Evolutionary conservation across 1,140 invertebrate species (phyloP).

Genomic region (Bombus pascuorum): DNA sequence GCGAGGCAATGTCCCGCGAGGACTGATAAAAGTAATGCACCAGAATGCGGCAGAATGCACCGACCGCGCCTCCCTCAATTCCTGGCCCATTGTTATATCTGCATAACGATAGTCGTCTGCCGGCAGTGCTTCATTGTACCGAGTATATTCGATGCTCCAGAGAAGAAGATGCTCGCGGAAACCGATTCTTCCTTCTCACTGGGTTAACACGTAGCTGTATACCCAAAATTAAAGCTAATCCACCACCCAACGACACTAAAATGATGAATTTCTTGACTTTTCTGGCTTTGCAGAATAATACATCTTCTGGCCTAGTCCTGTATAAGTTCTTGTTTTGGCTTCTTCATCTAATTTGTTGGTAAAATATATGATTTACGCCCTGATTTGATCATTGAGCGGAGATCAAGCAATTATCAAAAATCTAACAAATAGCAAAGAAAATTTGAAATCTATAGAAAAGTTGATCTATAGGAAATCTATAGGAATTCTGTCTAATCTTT

Average conservation of each 20-base stretch:
- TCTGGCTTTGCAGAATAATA: too few relatives aligned
- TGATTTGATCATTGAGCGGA: too few relatives aligned
- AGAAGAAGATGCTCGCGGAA: background rate
- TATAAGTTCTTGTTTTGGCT: too few relatives aligned
- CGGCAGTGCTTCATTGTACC: conserved; percentile 32
- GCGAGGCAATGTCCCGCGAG: conserved; percentile 56
- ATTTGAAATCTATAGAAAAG: too few relatives aligned
- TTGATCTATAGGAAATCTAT: too few relatives aligned
- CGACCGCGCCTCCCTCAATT: conserved; percentile 50
- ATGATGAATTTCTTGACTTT: background rate
- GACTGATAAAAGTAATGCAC: conserved; percentile 66
- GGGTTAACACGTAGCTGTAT: background rate
- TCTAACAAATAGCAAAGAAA: too few relatives aligned
- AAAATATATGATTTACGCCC: too few relatives aligned
- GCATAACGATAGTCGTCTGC: conserved; percentile 41
- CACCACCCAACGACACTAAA: background rate
- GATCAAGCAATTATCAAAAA: too few relatives aligned
- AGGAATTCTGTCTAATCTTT: too few relatives aligned
- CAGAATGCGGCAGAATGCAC: conserved; percentile 49
- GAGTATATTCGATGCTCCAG: conserved; percentile 5
- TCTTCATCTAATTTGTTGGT: too few relatives aligned
- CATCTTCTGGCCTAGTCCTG: too few relatives aligned
- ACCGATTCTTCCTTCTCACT: conserved; percentile 10
- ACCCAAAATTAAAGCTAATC: background rate
- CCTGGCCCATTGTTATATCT: conserved; percentile 54